Evolutionary conservation across 53 echinoderm and acorn worm genomes (phyloP), one percentile per base, ranked within the genome.

Genomic region (Holothuria scabra): DNA sequence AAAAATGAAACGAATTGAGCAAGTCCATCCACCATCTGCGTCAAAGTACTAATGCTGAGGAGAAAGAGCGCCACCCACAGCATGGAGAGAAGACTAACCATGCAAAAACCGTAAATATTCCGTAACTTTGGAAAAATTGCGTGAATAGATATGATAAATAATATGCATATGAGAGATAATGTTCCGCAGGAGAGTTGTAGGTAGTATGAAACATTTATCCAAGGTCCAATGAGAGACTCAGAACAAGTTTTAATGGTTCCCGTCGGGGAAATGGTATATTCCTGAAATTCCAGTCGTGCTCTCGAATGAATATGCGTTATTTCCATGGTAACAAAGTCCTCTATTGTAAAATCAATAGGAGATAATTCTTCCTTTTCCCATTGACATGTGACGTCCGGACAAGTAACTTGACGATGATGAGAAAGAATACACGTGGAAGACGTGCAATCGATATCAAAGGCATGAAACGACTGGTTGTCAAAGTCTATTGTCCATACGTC

Each of bases 11-110:
- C 65, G 34, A 72, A 56, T 5, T 28, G 67, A 23, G 80, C 76
- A 18, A 87, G 67, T 35, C 67, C 67, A 57, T 57, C 78, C 18
- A 78, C 78, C 78, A 78, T 78, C 78, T 78, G 78, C 21, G 78
- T 56, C 16, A 78, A 32, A 20, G 78, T 78, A 20, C 56, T 49
- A 13, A 78, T 21, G 28, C 49, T 61, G 20, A 81, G 49, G 5
- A 81, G 64, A 61, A 38, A 22, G 2, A 81, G 37, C 16, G 82
- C 60, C 18, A 81, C 6, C 24, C 60, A 81, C 19, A 81, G 7
- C 65, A 81, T 64, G 33, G 26, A 8, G 3, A 81, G 62, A 13
- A 81, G 82, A 63, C 82, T 81, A 24, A 81, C 65, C 23, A 81
- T 44, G 14, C 82, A 81, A 48, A 63, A 81, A 14, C 82, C 82